These are phyloP conservation scores for Uloborus plumipes DNA, from an alignment of 2,888 invertebrate genomes.

Conservation along the genomic window DNA sequence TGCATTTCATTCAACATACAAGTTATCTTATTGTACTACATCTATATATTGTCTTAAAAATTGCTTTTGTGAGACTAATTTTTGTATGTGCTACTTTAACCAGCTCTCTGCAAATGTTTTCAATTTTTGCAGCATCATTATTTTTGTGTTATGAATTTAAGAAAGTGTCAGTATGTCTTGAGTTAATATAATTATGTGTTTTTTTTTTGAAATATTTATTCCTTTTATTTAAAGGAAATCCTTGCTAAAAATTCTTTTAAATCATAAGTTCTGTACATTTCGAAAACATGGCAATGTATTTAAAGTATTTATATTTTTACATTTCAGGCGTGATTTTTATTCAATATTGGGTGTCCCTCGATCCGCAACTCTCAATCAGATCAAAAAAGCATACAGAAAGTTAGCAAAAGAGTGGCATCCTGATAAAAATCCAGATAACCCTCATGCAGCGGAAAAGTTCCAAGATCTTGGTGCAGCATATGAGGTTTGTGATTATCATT, in stretches of 20 bases:
- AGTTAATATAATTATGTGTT: too few species aligned
- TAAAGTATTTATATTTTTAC: constrained; percentile 38
- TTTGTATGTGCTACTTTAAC: too few species aligned
- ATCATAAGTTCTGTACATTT: background rate
- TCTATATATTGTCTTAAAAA: too few species aligned
- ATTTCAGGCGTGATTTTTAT: constrained; percentile 89
- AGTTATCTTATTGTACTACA: too few species aligned
- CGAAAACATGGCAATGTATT: background rate
- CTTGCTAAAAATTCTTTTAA: too few species aligned
- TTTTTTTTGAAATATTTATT: background rate
- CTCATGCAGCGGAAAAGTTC: constrained; percentile 92
- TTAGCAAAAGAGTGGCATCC: constrained; percentile 97
- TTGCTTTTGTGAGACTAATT: too few species aligned
- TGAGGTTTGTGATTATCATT: constrained; percentile 79
- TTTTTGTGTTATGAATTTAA: too few species aligned
- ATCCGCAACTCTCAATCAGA: constrained; percentile 90
- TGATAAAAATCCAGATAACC: constrained; percentile 96
- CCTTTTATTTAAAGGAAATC: background rate
- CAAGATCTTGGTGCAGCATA: constrained; percentile 96
- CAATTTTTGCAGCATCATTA: too few species aligned
- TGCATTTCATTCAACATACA: too few species aligned
- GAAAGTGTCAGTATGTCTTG: too few species aligned
- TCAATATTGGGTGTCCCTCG: constrained; percentile 87
- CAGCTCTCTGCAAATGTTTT: too few species aligned
- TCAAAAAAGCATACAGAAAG: constrained; percentile 97